Percentiles rank a stretch among this genome's conserved stretches.
Conservation (phyloP, 2,888 invertebrate species). For the Leucophenga montana region DNA sequence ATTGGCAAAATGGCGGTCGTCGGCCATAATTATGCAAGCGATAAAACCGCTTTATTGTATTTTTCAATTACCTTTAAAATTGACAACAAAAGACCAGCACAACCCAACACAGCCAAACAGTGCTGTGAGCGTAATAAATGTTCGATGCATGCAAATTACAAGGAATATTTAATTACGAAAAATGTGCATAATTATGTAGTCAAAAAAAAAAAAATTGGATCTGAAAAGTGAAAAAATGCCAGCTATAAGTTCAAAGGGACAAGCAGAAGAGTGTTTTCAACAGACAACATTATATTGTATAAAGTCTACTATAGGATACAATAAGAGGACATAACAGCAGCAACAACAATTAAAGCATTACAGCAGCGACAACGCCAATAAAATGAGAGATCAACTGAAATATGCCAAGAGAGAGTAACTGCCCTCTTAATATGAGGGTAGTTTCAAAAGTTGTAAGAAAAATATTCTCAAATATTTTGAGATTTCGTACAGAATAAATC, state of each 20-base stretch:
- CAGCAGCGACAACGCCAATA: too few relatives aligned
- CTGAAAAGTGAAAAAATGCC: constrained; percentile 1
- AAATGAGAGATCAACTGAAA: too few relatives aligned
- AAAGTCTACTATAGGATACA: too few relatives aligned
- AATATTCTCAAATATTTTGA: too few relatives aligned
- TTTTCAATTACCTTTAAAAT: constrained; percentile 67
- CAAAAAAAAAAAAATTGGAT: neutral
- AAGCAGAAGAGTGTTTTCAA: too few relatives aligned
- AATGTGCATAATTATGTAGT: constrained; percentile 67
- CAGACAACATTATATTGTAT: too few relatives aligned
- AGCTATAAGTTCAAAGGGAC: neutral
- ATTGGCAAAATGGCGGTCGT: neutral
- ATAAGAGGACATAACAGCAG: too few relatives aligned
- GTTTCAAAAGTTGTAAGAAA: too few relatives aligned
- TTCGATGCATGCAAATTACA: constrained; percentile 65
- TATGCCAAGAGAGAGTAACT: too few relatives aligned
- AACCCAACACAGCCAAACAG: neutral
- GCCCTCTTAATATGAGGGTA: too few relatives aligned
- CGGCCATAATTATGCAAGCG: constrained; percentile 49
- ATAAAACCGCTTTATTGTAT: constrained; percentile 63
- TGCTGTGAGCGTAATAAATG: constrained; percentile 52
- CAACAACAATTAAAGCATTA: too few relatives aligned
- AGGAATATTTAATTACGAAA: constrained; percentile 71
- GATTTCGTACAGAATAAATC: too few relatives aligned
- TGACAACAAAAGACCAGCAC: constrained; percentile 58